phyloP scores from a whole-genome alignment of 2,113 vertebrate genomes.

The Heterocephalus glaber region DNA sequence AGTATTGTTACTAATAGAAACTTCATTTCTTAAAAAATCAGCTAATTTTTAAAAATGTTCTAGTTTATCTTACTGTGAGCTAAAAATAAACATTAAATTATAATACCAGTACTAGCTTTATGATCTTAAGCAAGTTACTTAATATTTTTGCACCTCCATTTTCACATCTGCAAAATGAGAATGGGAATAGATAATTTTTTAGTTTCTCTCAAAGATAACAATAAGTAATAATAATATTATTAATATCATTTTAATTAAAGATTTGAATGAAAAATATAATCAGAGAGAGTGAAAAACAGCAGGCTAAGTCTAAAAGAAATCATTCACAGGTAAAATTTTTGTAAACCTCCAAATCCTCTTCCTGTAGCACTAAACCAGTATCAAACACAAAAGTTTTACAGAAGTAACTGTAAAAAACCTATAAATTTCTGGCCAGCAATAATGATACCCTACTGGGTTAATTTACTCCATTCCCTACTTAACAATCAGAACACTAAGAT shows the following conservation, averaged over 20 bases:
- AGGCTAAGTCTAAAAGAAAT: conserved; percentile 42
- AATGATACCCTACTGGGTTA: background rate
- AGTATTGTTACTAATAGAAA: conserved; percentile 43
- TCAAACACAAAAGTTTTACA: conserved; percentile 22
- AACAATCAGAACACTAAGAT: conserved; percentile 9
- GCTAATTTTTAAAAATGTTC: background rate
- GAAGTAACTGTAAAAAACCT: background rate
- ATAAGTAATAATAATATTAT: background rate
- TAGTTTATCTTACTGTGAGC: background rate
- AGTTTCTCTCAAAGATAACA: conserved; percentile 46
- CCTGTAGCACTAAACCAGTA: background rate
- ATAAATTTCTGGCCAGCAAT: background rate
- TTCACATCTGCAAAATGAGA: conserved; percentile 46
- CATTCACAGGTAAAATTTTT: conserved; percentile 10
- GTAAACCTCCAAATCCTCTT: conserved; percentile 5
- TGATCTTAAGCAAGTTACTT: background rate
- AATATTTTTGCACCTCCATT: conserved; percentile 36
- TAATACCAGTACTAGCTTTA: background rate
- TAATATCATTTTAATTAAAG: conserved; percentile 43
- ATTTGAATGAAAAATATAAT: conserved; percentile 50
- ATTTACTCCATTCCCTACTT: background rate
- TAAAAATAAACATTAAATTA: conserved; percentile 33
- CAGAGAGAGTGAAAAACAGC: background rate
- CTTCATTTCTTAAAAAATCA: conserved; percentile 31
- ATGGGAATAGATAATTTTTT: conserved; percentile 30